Conservation (phyloP, 1,140 invertebrate genomes). For the Apis florea region DNA sequence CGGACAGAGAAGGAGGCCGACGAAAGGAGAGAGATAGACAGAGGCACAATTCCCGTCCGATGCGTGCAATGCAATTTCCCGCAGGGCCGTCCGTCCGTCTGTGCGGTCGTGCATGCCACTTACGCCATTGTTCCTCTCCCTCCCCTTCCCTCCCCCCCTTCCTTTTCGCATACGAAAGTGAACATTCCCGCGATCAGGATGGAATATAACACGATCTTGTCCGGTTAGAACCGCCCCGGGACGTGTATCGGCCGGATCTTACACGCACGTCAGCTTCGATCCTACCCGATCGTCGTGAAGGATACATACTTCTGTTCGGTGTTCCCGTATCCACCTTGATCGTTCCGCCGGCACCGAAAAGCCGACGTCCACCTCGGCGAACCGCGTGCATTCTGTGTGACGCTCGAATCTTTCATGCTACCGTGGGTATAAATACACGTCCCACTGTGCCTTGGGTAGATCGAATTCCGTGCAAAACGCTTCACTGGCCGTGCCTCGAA, state of each 20-base stretch:
- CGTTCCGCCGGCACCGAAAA: conserved; percentile 28
- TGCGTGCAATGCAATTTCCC: conserved; percentile 69
- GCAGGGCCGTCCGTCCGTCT: conserved; percentile 58
- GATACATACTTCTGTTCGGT: conserved; percentile 13
- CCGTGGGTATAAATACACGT: conserved; percentile 31
- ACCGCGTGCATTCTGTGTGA: conserved; percentile 24
- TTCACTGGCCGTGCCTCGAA: neutral
- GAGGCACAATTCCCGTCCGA: conserved; percentile 53
- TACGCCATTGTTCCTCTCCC: conserved; percentile 64
- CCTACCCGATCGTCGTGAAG: conserved; percentile 5
- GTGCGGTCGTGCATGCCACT: conserved; percentile 64
- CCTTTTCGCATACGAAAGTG: conserved; percentile 66
- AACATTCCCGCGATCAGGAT: conserved; percentile 61
- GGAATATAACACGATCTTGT: conserved; percentile 60
- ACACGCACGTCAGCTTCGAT: conserved; percentile 34
- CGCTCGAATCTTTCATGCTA: conserved; percentile 45
- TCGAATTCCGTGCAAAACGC: conserved; percentile 24
- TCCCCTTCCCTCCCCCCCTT: conserved; percentile 53
- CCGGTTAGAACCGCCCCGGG: conserved; percentile 45
- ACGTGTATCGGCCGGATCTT: neutral
- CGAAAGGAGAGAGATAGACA: conserved; percentile 8
- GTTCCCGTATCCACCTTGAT: conserved; percentile 7
- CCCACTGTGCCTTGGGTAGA: conserved; percentile 9
- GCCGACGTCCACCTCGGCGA: neutral
- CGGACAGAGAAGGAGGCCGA: neutral